Conservation (phyloP, 1,140 invertebrate genomes). For the Listronotus bonariensis region DNA sequence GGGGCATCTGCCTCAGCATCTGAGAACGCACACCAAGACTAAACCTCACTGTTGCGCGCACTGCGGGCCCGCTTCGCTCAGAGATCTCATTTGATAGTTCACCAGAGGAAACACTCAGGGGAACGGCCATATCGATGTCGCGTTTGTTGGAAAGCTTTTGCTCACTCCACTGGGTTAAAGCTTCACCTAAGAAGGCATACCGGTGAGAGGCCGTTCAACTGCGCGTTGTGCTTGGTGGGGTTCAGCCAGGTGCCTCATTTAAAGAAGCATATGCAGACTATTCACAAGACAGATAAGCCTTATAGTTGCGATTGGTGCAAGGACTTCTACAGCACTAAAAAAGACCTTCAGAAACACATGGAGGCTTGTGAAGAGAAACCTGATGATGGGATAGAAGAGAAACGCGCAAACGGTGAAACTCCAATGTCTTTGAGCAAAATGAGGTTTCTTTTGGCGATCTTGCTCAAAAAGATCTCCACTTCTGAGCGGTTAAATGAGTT, state of each 20-base stretch:
- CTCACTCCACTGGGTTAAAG: constrained; percentile 82
- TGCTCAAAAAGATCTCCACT: constrained; percentile 81
- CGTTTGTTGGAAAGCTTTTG: constrained; percentile 80
- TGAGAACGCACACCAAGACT: constrained; percentile 82
- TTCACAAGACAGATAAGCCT: constrained; percentile 74
- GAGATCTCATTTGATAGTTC: constrained; percentile 91
- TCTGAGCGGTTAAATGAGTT: constrained; percentile 73
- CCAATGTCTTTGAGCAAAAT: constrained; percentile 74
- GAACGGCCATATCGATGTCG: constrained; percentile 80
- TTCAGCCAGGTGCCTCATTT: constrained; percentile 80
- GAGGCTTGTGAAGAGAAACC: constrained; percentile 57
- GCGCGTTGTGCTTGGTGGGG: constrained; percentile 68
- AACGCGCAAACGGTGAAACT: constrained; percentile 54
- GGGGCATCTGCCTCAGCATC: constrained; percentile 82
- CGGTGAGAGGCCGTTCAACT: constrained; percentile 83
- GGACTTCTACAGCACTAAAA: constrained; percentile 77
- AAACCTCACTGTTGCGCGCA: constrained; percentile 90
- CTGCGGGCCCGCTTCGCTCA: constrained; percentile 93
- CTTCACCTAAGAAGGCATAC: constrained; percentile 77
- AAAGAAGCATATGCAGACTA: constrained; percentile 81
- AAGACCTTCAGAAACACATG: constrained; percentile 68
- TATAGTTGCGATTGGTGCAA: constrained; percentile 73
- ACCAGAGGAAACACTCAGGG: constrained; percentile 88
- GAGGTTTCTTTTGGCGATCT: constrained; percentile 75
- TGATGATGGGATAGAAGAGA: constrained; percentile 47